Evolutionary conservation across 2,797 vertebrate species (phyloP).

Genomic region (Coracias cyanogaster): DNA sequence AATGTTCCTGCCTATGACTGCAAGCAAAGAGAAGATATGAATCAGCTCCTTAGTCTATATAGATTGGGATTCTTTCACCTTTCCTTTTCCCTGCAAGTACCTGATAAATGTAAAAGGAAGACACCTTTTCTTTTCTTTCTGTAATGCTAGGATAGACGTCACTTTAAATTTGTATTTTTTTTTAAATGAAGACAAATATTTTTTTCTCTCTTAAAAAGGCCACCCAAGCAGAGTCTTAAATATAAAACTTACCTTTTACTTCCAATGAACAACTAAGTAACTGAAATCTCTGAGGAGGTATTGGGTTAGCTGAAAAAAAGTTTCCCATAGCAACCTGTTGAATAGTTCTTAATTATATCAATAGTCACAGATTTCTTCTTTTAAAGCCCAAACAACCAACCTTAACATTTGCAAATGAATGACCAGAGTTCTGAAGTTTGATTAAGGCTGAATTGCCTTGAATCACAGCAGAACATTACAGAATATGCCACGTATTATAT

Average conservation of each 20-base stretch:
- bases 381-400: neutral
- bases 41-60: neutral
- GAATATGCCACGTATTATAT: neutral
- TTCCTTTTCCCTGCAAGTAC: neutral
- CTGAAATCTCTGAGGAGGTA: neutral
- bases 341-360: slow-evolving; percentile 32
- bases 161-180: neutral
- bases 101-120: neutral
- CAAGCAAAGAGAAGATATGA: neutral
- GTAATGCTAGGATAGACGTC: neutral
- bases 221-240: neutral
- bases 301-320: neutral
- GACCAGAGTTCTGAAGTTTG: neutral
- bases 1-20: neutral
- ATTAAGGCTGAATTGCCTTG: slow-evolving; percentile 11
- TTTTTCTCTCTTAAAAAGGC: neutral
- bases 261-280: neutral
- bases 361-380: neutral
- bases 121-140: neutral
- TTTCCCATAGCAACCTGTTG: slow-evolving; percentile 6
- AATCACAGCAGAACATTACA: neutral
- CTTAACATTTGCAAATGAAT: slow-evolving; percentile 19
- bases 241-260: neutral
- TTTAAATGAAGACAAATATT: neutral
- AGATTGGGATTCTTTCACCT: neutral